phyloP scores from a whole-genome alignment of 2,888 invertebrate genomes.

The Andrena minutula region DNA sequence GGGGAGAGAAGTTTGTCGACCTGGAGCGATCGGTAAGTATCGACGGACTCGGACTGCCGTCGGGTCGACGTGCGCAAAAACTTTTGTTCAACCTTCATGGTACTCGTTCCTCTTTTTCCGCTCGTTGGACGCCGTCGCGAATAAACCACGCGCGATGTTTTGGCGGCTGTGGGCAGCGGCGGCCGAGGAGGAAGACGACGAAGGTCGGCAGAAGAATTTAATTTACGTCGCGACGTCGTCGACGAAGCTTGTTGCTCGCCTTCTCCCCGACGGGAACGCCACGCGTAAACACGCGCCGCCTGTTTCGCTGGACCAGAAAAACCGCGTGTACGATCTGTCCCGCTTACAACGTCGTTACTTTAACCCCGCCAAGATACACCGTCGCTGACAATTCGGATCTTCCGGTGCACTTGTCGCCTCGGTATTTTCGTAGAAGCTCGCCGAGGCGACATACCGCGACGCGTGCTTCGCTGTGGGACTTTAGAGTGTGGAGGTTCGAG shows the following conservation, averaged over 20 bases:
- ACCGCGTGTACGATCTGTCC: slow-evolving; percentile 26
- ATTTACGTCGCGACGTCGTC: slow-evolving; percentile 57
- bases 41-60: too few relatives aligned
- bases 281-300: slow-evolving; percentile 18
- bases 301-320: slow-evolving; percentile 24
- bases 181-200: slow-evolving; percentile 38
- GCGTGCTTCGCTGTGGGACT: neutral
- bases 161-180: slow-evolving; percentile 32
- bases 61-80: too few relatives aligned
- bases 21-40: too few relatives aligned
- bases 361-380: slow-evolving; percentile 18
- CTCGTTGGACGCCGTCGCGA: neutral
- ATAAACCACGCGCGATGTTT: slow-evolving; percentile 37
- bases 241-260: slow-evolving; percentile 11
- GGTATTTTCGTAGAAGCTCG: slow-evolving; percentile 24
- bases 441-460: neutral
- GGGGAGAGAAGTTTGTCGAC: too few relatives aligned
- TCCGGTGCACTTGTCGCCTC: neutral
- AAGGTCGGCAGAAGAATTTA: slow-evolving; percentile 59
- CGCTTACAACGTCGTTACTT: slow-evolving; percentile 19
- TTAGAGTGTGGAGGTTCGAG: too few relatives aligned
- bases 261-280: neutral
- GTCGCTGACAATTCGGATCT: slow-evolving; percentile 30
- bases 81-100: neutral
- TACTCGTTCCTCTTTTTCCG: neutral